These are phyloP conservation scores for Steatocranus sp. DNA, from an alignment of 2,797 vertebrate species.

Conservation along the genomic window DNA sequence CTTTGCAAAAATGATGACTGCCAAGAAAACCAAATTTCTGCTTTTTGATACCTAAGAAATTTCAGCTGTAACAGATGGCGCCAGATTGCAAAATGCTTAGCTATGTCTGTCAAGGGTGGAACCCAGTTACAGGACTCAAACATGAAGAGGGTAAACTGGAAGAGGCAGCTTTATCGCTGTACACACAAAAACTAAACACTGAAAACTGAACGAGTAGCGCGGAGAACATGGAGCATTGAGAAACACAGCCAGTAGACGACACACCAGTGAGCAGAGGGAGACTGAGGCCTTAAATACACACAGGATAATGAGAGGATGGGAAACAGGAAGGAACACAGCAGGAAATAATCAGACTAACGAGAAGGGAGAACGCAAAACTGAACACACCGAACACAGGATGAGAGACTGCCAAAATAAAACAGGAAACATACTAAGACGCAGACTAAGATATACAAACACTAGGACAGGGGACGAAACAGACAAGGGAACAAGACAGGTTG, in stretches of 20 bases:
- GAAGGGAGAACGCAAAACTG: background rate
- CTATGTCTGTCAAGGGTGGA: background rate
- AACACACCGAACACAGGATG: background rate
- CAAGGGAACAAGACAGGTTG: background rate
- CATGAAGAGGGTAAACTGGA: background rate
- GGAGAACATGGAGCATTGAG: background rate
- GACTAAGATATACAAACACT: background rate
- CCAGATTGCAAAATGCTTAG: background rate
- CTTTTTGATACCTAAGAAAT: background rate
- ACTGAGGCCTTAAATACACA: background rate
- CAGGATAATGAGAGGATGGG: background rate
- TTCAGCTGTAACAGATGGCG: background rate
- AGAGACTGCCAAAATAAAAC: background rate
- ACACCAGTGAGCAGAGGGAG: background rate
- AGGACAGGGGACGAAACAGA: background rate
- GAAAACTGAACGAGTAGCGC: rapidly evolving
- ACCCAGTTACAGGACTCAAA: background rate
- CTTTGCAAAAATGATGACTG: background rate
- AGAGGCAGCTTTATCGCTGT: background rate
- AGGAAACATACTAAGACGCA: background rate
- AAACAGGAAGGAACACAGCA: background rate
- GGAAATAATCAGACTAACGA: background rate
- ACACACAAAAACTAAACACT: background rate
- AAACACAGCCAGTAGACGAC: background rate
- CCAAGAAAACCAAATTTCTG: background rate